Base-by-base conservation (phyloP, 1,140 invertebrate species). In the Orussus abietinus region DNA sequence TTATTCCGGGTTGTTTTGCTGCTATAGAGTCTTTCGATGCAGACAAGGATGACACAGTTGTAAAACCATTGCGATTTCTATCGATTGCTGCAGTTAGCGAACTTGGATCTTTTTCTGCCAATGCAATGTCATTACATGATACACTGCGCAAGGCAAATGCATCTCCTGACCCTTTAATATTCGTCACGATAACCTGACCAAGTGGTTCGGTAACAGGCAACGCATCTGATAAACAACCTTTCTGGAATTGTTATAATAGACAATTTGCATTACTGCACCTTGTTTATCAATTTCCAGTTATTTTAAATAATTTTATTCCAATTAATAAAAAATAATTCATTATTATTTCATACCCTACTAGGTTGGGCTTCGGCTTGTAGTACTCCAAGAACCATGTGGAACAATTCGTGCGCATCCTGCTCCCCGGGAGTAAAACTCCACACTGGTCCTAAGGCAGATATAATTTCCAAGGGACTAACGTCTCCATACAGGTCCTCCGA, bases 321-420 rank as follows among this genome's bases (percentile, higher is more conserved):
- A 45, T 32, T 10, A 44, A 45, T 31, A 39, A 33, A 47, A 36
- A 30, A 47, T 41, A 21, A 28, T 38, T 38, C 34, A 36, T 13
- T 31, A 37, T 32, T 55, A 56, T 59, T 57, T 45, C 55, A 53
- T 66, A 83, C 81, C 62, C 80, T 80, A 58, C 74, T 76, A 10
- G 72, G 54, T 37, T 80, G 74, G 10, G 82, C 80, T 72, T 96
- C 91, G 68, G 91, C 85, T 67, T 92, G 89, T 12, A 96, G 72
- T 18, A 90, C 91, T 17, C 86, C 81, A 7, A 92, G 76, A 49
- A 96, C 64, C 9, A 92, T 83, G 74, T 93, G 89, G 45, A 94
- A 85, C 31, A 95, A 64, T 66, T 96, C 92, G 68, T 95, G 91
- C 12, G 90, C 88, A 77, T 96, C 92, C 75, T 95, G 91, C 72